Evolutionary conservation across 2,888 invertebrate species (phyloP), one percentile per base, ranked within the genome.

Genomic region (Argyresthia albistria): DNA sequence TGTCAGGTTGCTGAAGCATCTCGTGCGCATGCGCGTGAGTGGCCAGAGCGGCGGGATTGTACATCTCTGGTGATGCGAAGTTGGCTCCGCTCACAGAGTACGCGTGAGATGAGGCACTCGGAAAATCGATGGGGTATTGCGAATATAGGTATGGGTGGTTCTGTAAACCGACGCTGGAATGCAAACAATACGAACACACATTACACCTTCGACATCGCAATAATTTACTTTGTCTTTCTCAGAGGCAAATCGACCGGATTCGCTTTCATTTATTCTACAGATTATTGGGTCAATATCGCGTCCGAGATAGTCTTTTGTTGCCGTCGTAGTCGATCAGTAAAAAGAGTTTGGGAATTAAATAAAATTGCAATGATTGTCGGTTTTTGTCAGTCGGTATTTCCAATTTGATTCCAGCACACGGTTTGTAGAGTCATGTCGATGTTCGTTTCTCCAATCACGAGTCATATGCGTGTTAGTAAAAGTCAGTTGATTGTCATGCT

Each of bases 111-210:
- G 88, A 80, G 69, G 80, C 82, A 75, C 83, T 80, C 72, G 88
- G 81, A 68, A 88, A 88, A 76, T 89, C 88, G 73, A 87, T 79
- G 65, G 88, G 87, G 69, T 88, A 88, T 80, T 87, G 86, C 64
- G 87, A 81, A 70, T 87, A 88, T 67, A 88, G 76, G 68, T 87
- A 86, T 58, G 88, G 87, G 59, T 88, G 78, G 73, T 82, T 83
- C 71, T 77, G 83, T 68, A 86, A 80, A 78, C 86, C 84, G 70
- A 77, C 73, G 72, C 88, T 88, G 87, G 64, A 88, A 87, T 75
- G 70, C 66, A 83, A 83, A 82, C 61, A 74, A 72, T 46, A 37
- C 37, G 14, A 45, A 14, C 14, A 46, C 35, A 46, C 25, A 12
- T 48, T 37, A 48, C 25, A 48, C 10, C 47, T 16, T 25, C 25